Evolutionary conservation across 2,888 invertebrate species (phyloP), one percentile per base, ranked within the genome.

Genomic region (Melanophora roralis): DNA sequence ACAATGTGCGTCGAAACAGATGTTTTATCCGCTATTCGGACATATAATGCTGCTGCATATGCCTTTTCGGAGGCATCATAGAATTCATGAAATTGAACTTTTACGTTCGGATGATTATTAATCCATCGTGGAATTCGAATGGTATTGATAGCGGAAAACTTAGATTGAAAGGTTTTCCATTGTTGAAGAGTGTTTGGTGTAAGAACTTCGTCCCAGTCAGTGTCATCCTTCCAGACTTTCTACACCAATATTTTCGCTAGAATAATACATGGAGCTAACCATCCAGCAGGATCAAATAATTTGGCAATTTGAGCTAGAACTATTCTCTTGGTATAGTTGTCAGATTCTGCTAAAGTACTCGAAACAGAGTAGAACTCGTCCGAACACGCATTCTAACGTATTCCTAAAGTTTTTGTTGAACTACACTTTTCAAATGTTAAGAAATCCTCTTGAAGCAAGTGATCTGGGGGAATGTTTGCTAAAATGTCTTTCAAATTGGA

Each of bases 181-280:
- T 71, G n/a, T 16, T 11, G n/a, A 16, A 73, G 49, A 14, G 60
- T 60, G 1, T 59, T 27, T 19, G 40, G 19, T 23, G 21, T 27
- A 12, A 82, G 1, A 12, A 12, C 32, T 2, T 57, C 59, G 19
- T 81, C 74, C 81, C 81, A 81, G 2, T 62, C 68, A 2, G 71
- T 72, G 0, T 32, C 59, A 51, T 79, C 71, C 1, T 45, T 16
- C 79, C 76, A 82, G 19, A 82, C 78, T 27, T 78, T 71, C 14
- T 82, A 78, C 82, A 82, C 78, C 0, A 81, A n/a, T 11, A 82
- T 74, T 55, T 82, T 82, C 8, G 82, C 78, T 0, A 60, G 11
- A 3, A 82, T 55, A 9, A 82, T 59, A 1, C 78, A 27, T 0
- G 81, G 81, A 7, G 78, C 78, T 8, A 82, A 27, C 74, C 75